Percentiles rank a stretch among this genome's conserved stretches.
These are phyloP conservation scores for Leptopilina syphax DNA, from an alignment of 2,888 invertebrate genomes.

Conservation along the genomic window DNA sequence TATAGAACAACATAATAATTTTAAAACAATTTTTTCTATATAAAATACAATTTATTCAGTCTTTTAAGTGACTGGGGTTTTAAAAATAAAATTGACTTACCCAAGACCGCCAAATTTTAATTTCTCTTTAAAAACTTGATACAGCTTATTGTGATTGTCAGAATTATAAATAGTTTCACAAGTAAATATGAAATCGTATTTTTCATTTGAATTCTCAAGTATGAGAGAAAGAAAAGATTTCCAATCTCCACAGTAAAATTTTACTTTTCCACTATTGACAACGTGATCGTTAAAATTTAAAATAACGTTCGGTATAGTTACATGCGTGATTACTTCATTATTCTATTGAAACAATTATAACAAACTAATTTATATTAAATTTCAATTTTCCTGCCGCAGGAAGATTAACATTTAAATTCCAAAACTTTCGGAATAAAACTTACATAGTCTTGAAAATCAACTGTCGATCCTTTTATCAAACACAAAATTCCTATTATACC, in stretches of 20 bases:
- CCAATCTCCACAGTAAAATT: constrained; percentile 87
- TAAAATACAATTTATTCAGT: too few species aligned
- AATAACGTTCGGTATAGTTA: constrained; percentile 90
- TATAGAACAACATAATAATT: background rate
- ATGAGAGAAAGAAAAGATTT: constrained; percentile 78
- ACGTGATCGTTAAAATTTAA: constrained; percentile 81
- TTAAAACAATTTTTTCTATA: too few species aligned
- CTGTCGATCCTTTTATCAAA: constrained; percentile 80
- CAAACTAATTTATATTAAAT: constrained; percentile 1
- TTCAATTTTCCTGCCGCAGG: too few species aligned
- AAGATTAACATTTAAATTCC: too few species aligned
- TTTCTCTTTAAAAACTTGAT: constrained; percentile 82
- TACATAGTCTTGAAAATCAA: constrained; percentile 97
- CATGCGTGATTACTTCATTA: constrained; percentile 86
- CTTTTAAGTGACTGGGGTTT: too few species aligned
- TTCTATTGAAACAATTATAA: constrained; percentile 81
- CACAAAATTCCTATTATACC: constrained; percentile 92
- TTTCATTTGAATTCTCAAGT: constrained; percentile 73
- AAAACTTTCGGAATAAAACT: constrained; percentile 71
- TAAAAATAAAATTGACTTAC: constrained; percentile 73
- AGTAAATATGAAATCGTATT: constrained; percentile 91
- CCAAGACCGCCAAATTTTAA: constrained; percentile 82
- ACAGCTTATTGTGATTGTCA: constrained; percentile 87
- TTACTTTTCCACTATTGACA: constrained; percentile 71
- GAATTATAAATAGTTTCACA: constrained; percentile 96